phyloP scores from a whole-genome alignment of 2,113 vertebrate species.

The Petrocephalus zakoni region DNA sequence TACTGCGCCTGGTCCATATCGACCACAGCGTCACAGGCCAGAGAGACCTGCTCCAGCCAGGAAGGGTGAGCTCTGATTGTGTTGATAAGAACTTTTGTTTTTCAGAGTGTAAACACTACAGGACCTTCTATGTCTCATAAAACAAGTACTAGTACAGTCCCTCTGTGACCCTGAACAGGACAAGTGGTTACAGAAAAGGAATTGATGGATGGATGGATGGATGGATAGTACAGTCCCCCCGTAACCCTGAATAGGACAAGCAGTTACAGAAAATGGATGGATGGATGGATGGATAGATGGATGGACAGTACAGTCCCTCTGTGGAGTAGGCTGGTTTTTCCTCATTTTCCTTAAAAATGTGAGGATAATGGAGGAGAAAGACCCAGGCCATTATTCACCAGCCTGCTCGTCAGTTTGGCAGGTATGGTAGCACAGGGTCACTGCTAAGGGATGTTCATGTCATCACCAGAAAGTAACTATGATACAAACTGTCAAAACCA shows the following conservation, averaged over 20 bases:
- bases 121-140: not conserved
- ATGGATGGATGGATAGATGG: not conserved
- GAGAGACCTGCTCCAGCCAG: conserved; percentile 75
- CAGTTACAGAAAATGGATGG: too few species aligned
- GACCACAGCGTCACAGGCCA: conserved; percentile 81
- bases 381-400: not conserved
- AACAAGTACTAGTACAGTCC: not conserved
- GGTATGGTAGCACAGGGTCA: not conserved
- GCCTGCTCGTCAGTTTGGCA: not conserved
- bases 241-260: too few species aligned
- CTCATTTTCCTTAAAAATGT: not conserved
- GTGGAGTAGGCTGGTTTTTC: not conserved
- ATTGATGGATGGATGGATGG: too few species aligned
- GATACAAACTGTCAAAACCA: not conserved
- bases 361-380: not conserved
- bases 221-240: too few species aligned
- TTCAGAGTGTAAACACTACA: conserved; percentile 25
- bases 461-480: not conserved
- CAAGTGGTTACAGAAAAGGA: not conserved
- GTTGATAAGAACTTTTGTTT: conserved; percentile 61
- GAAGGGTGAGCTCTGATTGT: conserved; percentile 70
- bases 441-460: not conserved
- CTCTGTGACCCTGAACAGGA: not conserved
- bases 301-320: not conserved
- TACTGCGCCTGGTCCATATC: conserved; percentile 86